Evolutionary conservation across 2,797 vertebrate species (phyloP).

Genomic region (Micromesistius poutassou): DNA sequence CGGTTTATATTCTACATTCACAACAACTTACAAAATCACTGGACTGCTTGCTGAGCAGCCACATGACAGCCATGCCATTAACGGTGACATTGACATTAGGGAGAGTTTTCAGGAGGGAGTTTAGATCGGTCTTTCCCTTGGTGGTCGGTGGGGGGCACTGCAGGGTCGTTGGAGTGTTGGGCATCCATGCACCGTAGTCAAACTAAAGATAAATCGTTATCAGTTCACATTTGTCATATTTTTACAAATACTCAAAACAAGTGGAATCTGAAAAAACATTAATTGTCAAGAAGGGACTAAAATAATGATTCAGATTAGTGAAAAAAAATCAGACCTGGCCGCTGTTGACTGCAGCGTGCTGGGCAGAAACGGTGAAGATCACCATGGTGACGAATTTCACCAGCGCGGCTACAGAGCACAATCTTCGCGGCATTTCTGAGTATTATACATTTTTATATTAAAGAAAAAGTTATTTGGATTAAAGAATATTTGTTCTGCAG

Average conservation of each 20-base stretch:
- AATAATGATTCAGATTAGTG: too few relatives aligned
- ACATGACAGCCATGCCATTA: slow-evolving; percentile 36
- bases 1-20: too few relatives aligned
- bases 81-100: slow-evolving; percentile 40
- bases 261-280: too few relatives aligned
- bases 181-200: slow-evolving; percentile 58
- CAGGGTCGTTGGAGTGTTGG: slow-evolving; percentile 50
- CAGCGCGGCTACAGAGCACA: slow-evolving; percentile 36
- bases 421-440: slow-evolving; percentile 50
- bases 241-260: too few relatives aligned
- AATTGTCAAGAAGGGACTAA: too few relatives aligned
- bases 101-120: slow-evolving; percentile 41
- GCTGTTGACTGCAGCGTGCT: slow-evolving; percentile 56
- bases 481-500: too few relatives aligned
- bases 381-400: slow-evolving; percentile 63
- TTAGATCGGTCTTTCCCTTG: slow-evolving; percentile 41
- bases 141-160: slow-evolving; percentile 49
- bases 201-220: slow-evolving; percentile 27
- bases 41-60: slow-evolving; percentile 52
- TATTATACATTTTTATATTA: background rate
- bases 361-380: slow-evolving; percentile 54
- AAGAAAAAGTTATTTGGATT: too few relatives aligned
- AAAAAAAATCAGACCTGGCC: slow-evolving; percentile 53
- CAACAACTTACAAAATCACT: slow-evolving; percentile 51
- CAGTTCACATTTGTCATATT: too few relatives aligned